phyloP scores from a whole-genome alignment of 2,113 vertebrate genomes.

The Erythrocercus mccallii region DNA sequence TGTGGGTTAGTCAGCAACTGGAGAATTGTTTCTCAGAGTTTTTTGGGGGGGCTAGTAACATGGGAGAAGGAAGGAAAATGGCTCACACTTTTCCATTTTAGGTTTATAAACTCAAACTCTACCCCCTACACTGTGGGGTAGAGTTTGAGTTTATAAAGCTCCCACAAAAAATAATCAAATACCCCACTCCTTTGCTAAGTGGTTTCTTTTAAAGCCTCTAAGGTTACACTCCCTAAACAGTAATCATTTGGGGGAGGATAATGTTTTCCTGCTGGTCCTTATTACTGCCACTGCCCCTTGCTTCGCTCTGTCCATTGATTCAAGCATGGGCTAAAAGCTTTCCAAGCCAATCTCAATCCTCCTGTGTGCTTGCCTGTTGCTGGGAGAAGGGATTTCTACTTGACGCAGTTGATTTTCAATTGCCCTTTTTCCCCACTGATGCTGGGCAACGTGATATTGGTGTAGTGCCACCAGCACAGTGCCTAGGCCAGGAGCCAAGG shows the following conservation, averaged over 20 bases:
- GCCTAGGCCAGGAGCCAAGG: constrained; percentile 8
- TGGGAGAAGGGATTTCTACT: constrained; percentile 18
- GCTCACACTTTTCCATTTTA: background rate
- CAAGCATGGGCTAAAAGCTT: background rate
- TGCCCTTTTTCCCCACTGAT: background rate
- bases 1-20: background rate
- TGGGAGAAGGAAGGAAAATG: background rate
- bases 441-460: background rate
- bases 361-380: background rate
- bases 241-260: background rate
- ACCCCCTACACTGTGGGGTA: background rate
- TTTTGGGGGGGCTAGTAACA: background rate
- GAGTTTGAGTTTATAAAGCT: background rate
- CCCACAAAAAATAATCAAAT: background rate
- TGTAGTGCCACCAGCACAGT: background rate
- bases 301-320: background rate
- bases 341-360: background rate
- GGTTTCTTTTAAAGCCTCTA: background rate
- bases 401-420: background rate
- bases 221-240: background rate
- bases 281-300: background rate
- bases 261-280: background rate
- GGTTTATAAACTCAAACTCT: background rate
- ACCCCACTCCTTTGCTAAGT: background rate
- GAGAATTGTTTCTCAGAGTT: background rate